Base-by-base conservation (phyloP, 2,797 vertebrate genomes). In the Scolopax bukidnonensis region DNA sequence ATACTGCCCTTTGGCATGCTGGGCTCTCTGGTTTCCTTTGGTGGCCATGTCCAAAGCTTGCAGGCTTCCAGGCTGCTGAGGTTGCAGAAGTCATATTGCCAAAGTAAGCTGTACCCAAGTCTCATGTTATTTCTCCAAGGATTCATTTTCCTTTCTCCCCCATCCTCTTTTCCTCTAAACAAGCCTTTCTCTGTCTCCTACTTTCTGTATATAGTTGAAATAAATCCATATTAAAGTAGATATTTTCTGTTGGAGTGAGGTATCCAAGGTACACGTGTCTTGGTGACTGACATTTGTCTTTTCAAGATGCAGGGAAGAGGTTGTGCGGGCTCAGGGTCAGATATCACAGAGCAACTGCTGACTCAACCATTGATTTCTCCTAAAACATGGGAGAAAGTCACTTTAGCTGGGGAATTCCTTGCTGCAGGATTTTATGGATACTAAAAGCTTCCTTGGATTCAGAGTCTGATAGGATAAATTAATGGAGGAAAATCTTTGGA, bases 231-330 rank as follows among this genome's bases (percentile, higher is more conserved):
- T 5, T 11, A 76, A 89, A 86, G 68, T 19, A 68, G 16, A 16
- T n/a, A 3, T 59, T 81, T 89, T 84, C 10, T 89, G 13, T 41
- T 78, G 7, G 19, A 65, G 24, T 30, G 12, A 79, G 71, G 82
- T 48, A 69, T 33, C 23, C 17, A 41, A 28, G 11, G 5, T 43
- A 50, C 3, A 4, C 0, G 1, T 36, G 24, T 5, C 12, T 57
- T 38, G 16, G 25, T 51, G 50, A 50, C 4, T 48, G 57, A 28
- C 30, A 16, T 71, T 41, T 87, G 4, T 77, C 18, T 54, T 79
- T 84, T 69, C 43, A 65, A 68, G 53, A 16, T 12, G 2, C 50
- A 12, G 7, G 25, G n/a, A 70, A 68, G 48, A 50, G 4, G 2
- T 25, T n/a, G 12, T 43, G 33, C 40, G 7, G 48, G n/a, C 12